Conservation (phyloP, 2,797 vertebrate genomes). For the Lemur catta region DNA sequence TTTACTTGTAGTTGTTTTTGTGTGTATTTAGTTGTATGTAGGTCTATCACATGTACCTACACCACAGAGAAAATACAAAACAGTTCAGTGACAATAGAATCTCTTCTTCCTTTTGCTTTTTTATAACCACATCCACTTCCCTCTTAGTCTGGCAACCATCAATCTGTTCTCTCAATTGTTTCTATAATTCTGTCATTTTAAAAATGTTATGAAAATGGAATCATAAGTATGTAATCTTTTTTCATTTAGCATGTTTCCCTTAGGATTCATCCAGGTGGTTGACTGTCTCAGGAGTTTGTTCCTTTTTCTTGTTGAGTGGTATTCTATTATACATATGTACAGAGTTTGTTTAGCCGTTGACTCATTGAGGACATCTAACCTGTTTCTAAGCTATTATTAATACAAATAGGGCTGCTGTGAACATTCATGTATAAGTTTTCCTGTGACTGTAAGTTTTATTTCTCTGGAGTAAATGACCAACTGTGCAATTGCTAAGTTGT, state of each 20-base stretch:
- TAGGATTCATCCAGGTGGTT: neutral
- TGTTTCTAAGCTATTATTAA: neutral
- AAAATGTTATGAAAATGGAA: neutral
- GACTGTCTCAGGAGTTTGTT: neutral
- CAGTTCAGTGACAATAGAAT: neutral
- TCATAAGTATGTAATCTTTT: neutral
- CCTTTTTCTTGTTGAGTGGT: neutral
- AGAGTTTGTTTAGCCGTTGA: neutral
- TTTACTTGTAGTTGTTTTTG: neutral
- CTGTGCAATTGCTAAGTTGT: neutral
- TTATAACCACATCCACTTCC: neutral
- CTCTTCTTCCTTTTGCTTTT: neutral
- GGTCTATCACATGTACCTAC: neutral
- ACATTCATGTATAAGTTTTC: neutral
- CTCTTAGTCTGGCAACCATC: neutral
- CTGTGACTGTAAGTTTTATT: neutral
- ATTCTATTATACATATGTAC: neutral
- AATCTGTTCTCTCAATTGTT: neutral
- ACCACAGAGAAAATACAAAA: neutral
- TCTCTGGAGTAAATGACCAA: neutral
- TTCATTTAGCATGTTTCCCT: neutral
- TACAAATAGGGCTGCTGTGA: neutral
- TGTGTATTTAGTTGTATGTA: neutral
- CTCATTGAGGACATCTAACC: neutral
- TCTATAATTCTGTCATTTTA: neutral